Percentiles rank a stretch among this genome's conserved stretches.
phyloP scores from a whole-genome alignment of 2,113 vertebrate species.

The Hippocampus abdominalis region DNA sequence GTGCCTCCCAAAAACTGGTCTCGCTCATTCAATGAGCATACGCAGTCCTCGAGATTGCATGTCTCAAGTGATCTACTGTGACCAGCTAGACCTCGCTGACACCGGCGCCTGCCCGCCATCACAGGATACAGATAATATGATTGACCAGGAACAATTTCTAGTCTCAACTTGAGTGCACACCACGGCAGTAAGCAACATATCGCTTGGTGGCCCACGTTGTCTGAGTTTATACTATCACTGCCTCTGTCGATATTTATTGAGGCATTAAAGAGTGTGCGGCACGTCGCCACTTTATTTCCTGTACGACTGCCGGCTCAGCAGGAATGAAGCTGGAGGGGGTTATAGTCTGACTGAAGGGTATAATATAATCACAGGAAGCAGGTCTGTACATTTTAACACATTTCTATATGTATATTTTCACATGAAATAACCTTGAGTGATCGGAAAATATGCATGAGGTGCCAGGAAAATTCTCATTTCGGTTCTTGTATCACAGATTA shows the following conservation, averaged over 20 bases:
- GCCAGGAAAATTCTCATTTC: background rate
- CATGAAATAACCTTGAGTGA: conserved; percentile 13
- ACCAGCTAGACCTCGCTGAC: conserved; percentile 44
- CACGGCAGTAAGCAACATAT: conserved; percentile 44
- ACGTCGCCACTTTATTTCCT: conserved; percentile 52
- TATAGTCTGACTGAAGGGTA: conserved; percentile 25
- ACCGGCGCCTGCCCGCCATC: conserved; percentile 32
- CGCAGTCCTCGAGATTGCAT: conserved; percentile 35
- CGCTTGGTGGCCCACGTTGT: conserved; percentile 40
- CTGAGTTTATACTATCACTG: conserved; percentile 63
- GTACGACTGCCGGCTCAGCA: conserved; percentile 50
- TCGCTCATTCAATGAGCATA: conserved; percentile 43
- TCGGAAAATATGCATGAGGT: conserved; percentile 4
- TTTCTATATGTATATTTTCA: conserved; percentile 6
- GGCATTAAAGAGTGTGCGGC: conserved; percentile 56
- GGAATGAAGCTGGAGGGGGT: conserved; percentile 23
- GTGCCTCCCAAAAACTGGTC: conserved; percentile 24
- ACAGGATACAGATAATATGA: conserved; percentile 47
- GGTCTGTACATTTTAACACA: conserved; percentile 22
- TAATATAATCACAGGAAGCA: conserved; percentile 32
- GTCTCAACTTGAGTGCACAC: conserved; percentile 40
- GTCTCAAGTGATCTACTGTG: conserved; percentile 58
- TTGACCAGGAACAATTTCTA: conserved; percentile 57
- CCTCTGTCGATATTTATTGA: conserved; percentile 66
- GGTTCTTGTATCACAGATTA: background rate